Evolutionary conservation across 1,140 invertebrate species (phyloP), one percentile per base, ranked within the genome.

Genomic region (Heliconius himera): DNA sequence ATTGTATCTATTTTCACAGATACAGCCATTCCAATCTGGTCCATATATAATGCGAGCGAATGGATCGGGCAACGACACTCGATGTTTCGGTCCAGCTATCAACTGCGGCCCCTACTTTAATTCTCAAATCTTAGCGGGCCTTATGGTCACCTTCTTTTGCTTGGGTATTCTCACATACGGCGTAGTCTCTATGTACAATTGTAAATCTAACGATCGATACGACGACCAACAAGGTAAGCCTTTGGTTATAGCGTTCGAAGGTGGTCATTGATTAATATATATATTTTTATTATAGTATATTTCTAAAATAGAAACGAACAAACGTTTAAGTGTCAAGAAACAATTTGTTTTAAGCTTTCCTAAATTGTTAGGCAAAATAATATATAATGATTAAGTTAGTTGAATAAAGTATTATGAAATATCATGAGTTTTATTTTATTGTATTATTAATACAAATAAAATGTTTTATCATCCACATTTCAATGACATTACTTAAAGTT

Each of bases 41-140:
- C 22, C 26, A 13, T 1, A 70, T 70, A 18, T 73, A 77, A 26
- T 60, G 13, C 1, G 3, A 16, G 16, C 41, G 41, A 46, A 16
- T 46, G 41, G 13, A 46, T 73, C 33, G 74, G 51, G 73, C 38
- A 80, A 73, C 73, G 70, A 29, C n/a, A 81, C 76, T 1, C 22
- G 70, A 2, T 60, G 54, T 2, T 91, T 92, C 41, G 85, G 85
- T 0, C 70, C 80, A 0, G 76, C 82, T 0, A 77, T 89, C 0
- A 85, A 90, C 70, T 92, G 91, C 71, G 85, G 85, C 0, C 89
- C 90, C 0, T 91, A 90, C 38, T 91, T 90, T 74, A 88, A 78
- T 36, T 56, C 79, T 0, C 76, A 72, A 4, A 89, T 91, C 0
- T 73, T 92, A 0, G 79, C 88, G 0, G 80, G 83, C 0, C 41